phyloP scores from a whole-genome alignment of 2,797 vertebrate species.

The Acrossocheilus fasciatus region DNA sequence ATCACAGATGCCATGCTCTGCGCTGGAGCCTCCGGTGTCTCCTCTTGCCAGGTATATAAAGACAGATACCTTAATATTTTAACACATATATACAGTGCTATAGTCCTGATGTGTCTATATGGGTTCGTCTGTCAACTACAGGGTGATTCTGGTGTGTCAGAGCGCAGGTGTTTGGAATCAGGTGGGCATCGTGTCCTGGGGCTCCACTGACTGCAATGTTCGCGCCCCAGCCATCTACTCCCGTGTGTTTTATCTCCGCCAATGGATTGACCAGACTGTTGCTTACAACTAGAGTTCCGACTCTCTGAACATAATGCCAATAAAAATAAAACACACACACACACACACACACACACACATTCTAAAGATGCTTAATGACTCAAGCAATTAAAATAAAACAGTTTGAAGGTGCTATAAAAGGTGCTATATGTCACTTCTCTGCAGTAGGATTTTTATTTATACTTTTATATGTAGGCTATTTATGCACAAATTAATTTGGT shows the following conservation, averaged over 20 bases:
- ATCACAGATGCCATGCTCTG: conserved; percentile 89
- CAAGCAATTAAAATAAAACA: neutral
- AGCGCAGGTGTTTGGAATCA: conserved; percentile 76
- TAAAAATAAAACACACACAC: conserved; percentile 7
- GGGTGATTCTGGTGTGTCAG: conserved; percentile 87
- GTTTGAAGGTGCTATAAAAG: too few species aligned
- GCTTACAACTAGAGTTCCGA: conserved; percentile 71
- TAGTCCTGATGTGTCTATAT: conserved; percentile 1
- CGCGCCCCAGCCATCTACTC: conserved; percentile 77
- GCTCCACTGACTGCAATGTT: conserved; percentile 80
- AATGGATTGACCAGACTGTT: conserved; percentile 81
- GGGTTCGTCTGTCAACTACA: conserved; percentile 58
- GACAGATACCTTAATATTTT: neutral
- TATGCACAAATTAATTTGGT: too few species aligned
- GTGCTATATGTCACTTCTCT: too few species aligned
- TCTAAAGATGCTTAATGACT: neutral
- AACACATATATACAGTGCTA: neutral
- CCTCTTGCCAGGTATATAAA: conserved; percentile 84
- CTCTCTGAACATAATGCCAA: neutral
- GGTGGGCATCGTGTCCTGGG: conserved; percentile 87
- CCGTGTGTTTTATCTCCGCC: conserved; percentile 80
- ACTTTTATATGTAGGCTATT: too few species aligned
- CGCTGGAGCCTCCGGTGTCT: conserved; percentile 82
- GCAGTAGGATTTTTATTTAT: too few species aligned
- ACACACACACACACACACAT: neutral